These are phyloP conservation scores for Metallyticus violacea DNA, from an alignment of 2,888 invertebrate genomes.

Conservation along the genomic window DNA sequence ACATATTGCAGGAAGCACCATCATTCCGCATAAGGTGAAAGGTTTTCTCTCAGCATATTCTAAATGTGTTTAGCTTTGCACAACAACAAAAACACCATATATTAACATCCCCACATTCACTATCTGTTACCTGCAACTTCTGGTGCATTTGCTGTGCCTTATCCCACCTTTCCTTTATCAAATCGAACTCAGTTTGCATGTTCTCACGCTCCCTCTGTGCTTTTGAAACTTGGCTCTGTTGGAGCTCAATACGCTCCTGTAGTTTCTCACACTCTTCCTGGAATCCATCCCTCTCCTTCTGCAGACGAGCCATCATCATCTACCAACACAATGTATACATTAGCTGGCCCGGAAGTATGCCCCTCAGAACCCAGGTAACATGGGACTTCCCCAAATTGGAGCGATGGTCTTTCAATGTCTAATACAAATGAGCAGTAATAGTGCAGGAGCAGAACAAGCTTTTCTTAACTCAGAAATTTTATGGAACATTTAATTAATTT, in stretches of 20 bases:
- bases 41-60: background rate
- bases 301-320: conserved; percentile 72
- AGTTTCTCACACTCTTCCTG: conserved; percentile 78
- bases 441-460: background rate
- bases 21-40: background rate
- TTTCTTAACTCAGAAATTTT: background rate
- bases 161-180: conserved; percentile 84
- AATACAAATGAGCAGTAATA: background rate
- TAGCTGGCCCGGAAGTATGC: background rate
- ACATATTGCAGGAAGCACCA: too few relatives aligned
- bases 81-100: background rate
- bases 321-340: conserved; percentile 42
- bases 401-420: background rate
- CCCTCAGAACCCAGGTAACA: background rate
- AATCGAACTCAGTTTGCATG: conserved; percentile 79
- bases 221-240: conserved; percentile 77
- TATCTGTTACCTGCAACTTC: conserved; percentile 67
- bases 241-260: conserved; percentile 78
- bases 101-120: background rate
- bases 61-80: background rate
- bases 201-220: conserved; percentile 82
- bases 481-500: too few relatives aligned
- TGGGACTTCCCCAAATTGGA: background rate
- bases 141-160: conserved; percentile 81
- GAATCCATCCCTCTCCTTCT: conserved; percentile 84